phyloP scores from a whole-genome alignment of 1,140 invertebrate species.

The Neodiprion fabricii region DNA sequence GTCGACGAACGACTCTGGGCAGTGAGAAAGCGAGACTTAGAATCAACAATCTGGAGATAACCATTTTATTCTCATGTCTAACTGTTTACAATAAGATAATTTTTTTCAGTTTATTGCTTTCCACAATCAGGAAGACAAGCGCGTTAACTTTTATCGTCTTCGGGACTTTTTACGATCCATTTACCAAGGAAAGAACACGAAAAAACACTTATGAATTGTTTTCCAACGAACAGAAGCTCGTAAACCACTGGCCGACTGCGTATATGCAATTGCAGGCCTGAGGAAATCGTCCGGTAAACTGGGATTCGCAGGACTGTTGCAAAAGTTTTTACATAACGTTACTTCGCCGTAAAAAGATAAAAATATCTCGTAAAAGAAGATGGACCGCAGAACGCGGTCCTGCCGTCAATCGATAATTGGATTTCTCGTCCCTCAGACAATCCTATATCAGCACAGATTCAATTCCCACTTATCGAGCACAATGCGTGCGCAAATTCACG shows the following conservation, averaged over 20 bases:
- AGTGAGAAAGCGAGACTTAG: background rate
- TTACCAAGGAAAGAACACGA: background rate
- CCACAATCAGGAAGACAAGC: background rate
- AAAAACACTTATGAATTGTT: background rate
- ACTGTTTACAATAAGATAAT: background rate
- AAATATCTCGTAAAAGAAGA: background rate
- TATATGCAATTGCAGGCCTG: background rate
- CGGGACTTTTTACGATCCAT: background rate
- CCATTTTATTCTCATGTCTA: background rate
- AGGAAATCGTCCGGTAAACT: background rate
- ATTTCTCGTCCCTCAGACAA: background rate
- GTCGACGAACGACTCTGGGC: too few relatives aligned
- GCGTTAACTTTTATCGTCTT: background rate
- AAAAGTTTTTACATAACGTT: background rate
- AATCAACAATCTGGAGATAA: background rate
- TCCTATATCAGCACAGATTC: too few relatives aligned
- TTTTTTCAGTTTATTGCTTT: background rate
- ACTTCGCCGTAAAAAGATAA: background rate
- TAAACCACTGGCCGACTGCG: background rate
- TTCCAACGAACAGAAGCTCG: conserved; percentile 1
- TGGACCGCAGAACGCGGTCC: background rate
- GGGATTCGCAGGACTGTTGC: background rate
- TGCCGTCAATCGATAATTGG: background rate
- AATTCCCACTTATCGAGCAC: too few relatives aligned
- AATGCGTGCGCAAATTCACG: too few relatives aligned